Base-by-base conservation (phyloP, 2,888 invertebrate genomes). In the Auanema freiburgensis region DNA sequence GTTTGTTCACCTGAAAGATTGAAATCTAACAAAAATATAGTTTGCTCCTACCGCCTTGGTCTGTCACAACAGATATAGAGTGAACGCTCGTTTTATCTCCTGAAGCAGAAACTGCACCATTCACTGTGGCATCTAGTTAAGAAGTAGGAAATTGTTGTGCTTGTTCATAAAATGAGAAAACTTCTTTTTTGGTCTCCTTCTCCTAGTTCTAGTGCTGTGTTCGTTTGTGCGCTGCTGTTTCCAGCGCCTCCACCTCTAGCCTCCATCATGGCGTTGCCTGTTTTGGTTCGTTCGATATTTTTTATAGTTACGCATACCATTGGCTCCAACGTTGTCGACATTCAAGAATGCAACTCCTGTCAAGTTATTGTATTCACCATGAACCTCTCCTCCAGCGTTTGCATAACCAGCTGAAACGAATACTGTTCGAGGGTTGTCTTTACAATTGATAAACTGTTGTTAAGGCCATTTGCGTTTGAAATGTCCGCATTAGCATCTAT, bases 71-170 rank as follows among this genome's bases (percentile, higher is more conserved):
- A 6, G 76, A 76, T 8, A 66, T 51, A 8, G 72, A 74, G 21
- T 72, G 63, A 18, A 74, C 73, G 43, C 57, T 51, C 3, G 76
- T 74, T 23, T 68, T 57, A 42, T 70, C 66, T 18, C 76, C 76
- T 18, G 57, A 58, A 2, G 73, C 76, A 23, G 56, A 23, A 2
- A 66, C 76, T 4, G 58, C 50, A 24, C 73, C 76, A 25, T 59
- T 58, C 24, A 74, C 67, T 1, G 66, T 59, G 52, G 59, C 53
- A 46, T 72, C 72, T 72, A 46, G 59, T 65, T 23, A 42, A n/a
- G 18, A 2, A 12, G 1, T 12, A 18, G 6, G 8, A 18, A 6
- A 52, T 52, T 21, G 18, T 4, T 24, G 14, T 16, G 4, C 23
- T 52, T 52, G 18, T 6, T 23, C 4, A 18, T 18, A n/a, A 8